Evolutionary conservation across 2,113 vertebrate species (phyloP).

Genomic region (Halcyon senegalensis): DNA sequence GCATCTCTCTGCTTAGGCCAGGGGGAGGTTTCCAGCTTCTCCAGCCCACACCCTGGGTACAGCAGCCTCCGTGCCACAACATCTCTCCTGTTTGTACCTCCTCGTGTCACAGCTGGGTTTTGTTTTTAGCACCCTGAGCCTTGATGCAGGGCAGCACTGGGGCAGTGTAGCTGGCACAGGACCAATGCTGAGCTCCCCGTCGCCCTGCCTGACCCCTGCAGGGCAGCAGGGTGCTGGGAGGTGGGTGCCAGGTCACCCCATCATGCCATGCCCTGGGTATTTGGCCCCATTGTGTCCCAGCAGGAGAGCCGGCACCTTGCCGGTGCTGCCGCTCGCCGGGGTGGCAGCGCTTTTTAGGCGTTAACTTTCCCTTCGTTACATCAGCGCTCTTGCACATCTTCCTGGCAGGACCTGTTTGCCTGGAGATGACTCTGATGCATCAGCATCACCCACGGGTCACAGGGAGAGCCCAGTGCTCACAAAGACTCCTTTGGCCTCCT

Average conservation of each 20-base stretch:
- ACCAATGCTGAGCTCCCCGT: accelerated
- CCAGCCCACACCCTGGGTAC: too few relatives aligned
- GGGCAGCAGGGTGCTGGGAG: not conserved
- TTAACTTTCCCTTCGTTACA: not conserved
- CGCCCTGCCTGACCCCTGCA: not conserved
- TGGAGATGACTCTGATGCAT: not conserved
- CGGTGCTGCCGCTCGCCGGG: accelerated
- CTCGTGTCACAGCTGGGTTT: not conserved
- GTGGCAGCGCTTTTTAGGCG: accelerated
- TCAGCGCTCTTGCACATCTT: not conserved
- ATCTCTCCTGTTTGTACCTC: not conserved
- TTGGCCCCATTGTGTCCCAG: accelerated
- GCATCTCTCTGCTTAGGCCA: accelerated
- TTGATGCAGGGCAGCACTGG: not conserved
- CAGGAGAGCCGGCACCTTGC: not conserved
- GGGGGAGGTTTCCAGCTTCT: not conserved
- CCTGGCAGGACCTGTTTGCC: conserved; percentile 13
- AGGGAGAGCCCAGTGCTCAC: not conserved
- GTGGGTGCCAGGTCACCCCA: not conserved
- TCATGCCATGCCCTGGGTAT: not conserved
- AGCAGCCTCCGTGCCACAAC: accelerated
- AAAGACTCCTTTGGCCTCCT: not conserved
- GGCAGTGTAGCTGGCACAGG: not conserved
- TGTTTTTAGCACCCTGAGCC: accelerated
- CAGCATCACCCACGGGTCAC: not conserved